phyloP scores from a whole-genome alignment of 2,113 vertebrate genomes.

The Vireo altiloquus region DNA sequence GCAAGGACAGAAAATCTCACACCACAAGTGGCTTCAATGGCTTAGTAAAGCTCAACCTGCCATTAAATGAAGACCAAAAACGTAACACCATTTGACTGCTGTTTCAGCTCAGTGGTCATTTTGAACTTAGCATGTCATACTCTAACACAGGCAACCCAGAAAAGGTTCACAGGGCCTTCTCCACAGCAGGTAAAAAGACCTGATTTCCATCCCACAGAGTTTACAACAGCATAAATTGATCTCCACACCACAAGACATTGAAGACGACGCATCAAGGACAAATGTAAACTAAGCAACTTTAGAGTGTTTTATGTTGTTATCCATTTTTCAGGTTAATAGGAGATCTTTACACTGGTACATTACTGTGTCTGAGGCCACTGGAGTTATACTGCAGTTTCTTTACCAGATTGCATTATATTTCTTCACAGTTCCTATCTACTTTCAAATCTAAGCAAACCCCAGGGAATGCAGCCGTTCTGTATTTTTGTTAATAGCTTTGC shows the following conservation, averaged over 20 bases:
- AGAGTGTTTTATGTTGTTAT: neutral
- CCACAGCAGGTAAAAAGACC: neutral
- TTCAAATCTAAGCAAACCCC: slow-evolving; percentile 58
- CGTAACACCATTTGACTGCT: neutral
- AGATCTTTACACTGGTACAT: slow-evolving; percentile 18
- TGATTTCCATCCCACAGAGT: neutral
- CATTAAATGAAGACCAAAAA: neutral
- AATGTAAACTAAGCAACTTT: neutral
- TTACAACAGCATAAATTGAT: neutral
- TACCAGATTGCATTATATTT: slow-evolving; percentile 52
- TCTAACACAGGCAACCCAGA: neutral
- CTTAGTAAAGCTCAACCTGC: neutral
- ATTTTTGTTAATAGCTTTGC: slow-evolving; percentile 43
- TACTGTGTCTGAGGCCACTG: neutral
- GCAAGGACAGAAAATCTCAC: neutral
- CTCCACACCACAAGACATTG: neutral
- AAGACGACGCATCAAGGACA: neutral
- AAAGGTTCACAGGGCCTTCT: neutral
- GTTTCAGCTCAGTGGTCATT: neutral
- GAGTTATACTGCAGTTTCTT: slow-evolving; percentile 23
- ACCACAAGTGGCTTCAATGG: neutral
- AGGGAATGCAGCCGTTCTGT: neutral
- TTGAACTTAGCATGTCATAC: neutral
- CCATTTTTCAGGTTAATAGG: slow-evolving; percentile 9
- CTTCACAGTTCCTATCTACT: slow-evolving; percentile 46